A percentile compares a stretch with the other conserved stretches of the same genome.
phyloP scores from a whole-genome alignment of 2,888 invertebrate genomes.

The Sylvicola fuscatus region DNA sequence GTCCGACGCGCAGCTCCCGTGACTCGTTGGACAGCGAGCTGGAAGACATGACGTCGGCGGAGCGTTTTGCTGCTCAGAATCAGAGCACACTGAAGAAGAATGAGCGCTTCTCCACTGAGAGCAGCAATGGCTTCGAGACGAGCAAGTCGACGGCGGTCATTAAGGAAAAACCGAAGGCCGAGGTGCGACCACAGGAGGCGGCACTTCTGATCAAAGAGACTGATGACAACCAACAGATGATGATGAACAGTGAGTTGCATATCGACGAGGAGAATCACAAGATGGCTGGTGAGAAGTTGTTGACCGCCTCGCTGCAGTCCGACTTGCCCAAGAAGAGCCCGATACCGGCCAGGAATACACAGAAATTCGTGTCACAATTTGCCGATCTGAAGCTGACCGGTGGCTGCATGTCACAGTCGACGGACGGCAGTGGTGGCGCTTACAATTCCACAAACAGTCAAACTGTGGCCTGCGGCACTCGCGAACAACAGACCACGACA shows the following conservation, averaged over 20 bases:
- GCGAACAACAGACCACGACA: slow-evolving; percentile 4
- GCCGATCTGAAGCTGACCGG: slow-evolving; percentile 41
- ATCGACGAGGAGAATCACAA: slow-evolving; percentile 12
- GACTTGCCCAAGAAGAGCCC: slow-evolving; percentile 22
- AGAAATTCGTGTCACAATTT: slow-evolving; percentile 40
- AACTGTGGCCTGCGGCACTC: slow-evolving; percentile 10
- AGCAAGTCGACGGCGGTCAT: slow-evolving; percentile 14
- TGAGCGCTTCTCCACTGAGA: slow-evolving; percentile 10
- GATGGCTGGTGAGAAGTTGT: slow-evolving; percentile 7
- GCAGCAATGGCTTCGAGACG: background rate
- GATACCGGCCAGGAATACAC: slow-evolving; percentile 36
- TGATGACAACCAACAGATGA: slow-evolving; percentile 3
- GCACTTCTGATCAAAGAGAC: slow-evolving; percentile 1
- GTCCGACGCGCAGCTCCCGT: slow-evolving; percentile 13
- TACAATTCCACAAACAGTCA: slow-evolving; percentile 12
- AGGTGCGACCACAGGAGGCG: slow-evolving; percentile 9
- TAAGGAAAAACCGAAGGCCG: slow-evolving; percentile 9
- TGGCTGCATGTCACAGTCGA: slow-evolving; percentile 19
- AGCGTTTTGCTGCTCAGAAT: slow-evolving; percentile 57
- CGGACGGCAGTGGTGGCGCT: slow-evolving; percentile 9
- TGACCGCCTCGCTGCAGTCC: slow-evolving; percentile 1
- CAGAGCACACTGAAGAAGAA: slow-evolving; percentile 59
- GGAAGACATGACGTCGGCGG: slow-evolving; percentile 52
- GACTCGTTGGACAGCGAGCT: slow-evolving; percentile 25
- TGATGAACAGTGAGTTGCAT: slow-evolving; percentile 5